phyloP scores from a whole-genome alignment of 2,113 vertebrate genomes.

The Callaeas wilsoni region DNA sequence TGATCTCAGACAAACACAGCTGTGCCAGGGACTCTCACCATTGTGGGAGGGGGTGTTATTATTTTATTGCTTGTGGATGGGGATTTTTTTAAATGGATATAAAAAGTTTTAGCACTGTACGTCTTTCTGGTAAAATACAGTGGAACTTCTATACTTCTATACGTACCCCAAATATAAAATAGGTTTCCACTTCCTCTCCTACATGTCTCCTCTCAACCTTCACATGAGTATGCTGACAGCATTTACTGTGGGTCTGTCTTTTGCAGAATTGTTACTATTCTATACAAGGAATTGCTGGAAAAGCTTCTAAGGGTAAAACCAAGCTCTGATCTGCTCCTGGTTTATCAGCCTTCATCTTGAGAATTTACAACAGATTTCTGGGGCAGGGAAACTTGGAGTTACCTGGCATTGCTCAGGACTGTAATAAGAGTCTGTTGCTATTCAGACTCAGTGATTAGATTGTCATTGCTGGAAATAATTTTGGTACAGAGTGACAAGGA shows the following conservation, averaged over 20 bases:
- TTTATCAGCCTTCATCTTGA: not conserved
- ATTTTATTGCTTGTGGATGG: not conserved
- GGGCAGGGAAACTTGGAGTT: not conserved
- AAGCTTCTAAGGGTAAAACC: not conserved
- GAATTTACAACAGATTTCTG: not conserved
- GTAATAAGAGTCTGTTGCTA: not conserved
- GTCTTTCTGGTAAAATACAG: not conserved
- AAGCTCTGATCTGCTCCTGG: not conserved
- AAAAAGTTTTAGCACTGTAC: not conserved
- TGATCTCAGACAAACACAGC: not conserved
- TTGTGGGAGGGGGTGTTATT: rapidly evolving
- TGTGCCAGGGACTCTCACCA: not conserved
- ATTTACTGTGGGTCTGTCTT: not conserved
- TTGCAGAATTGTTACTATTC: not conserved
- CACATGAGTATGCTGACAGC: not conserved
- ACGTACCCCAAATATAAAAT: not conserved
- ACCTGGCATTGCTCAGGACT: not conserved
- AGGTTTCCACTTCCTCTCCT: not conserved
- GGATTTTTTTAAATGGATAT: not conserved
- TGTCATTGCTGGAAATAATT: not conserved
- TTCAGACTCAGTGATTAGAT: not conserved
- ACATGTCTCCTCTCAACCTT: not conserved
- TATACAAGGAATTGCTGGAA: not conserved
- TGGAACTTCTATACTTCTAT: not conserved
- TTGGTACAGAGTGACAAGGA: not conserved